These are phyloP conservation scores for Fregata magnificens DNA, from an alignment of 2,113 vertebrate genomes.

Conservation along the genomic window DNA sequence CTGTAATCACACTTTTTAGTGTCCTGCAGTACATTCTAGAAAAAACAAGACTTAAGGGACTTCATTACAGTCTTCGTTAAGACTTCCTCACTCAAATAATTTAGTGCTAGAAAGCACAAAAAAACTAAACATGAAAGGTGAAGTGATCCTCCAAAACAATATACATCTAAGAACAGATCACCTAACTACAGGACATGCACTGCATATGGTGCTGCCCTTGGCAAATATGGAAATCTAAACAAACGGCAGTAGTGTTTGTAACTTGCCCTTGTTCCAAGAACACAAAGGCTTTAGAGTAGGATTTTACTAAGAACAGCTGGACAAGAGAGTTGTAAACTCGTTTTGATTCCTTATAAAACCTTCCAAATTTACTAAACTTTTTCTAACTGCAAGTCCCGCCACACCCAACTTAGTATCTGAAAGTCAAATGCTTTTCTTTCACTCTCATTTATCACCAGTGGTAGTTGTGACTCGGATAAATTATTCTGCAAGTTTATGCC, in stretches of 20 bases:
- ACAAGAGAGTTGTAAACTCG: neutral
- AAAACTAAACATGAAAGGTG: neutral
- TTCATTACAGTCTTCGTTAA: neutral
- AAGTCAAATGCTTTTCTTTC: neutral
- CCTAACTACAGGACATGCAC: neutral
- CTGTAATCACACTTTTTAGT: neutral
- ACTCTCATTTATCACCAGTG: neutral
- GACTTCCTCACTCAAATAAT: neutral
- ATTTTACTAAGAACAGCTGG: neutral
- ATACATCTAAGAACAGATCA: neutral
- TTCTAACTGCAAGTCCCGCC: neutral
- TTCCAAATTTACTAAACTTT: neutral
- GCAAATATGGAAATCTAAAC: neutral
- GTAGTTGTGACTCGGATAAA: neutral
- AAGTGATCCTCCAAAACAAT: neutral
- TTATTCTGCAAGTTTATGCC: neutral
- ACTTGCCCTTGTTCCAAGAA: neutral
- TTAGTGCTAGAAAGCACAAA: neutral
- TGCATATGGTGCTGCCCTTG: neutral
- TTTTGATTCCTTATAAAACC: neutral
- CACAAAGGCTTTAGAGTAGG: neutral
- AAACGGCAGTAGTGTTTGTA: neutral
- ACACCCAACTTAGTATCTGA: neutral
- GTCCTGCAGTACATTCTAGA: neutral
- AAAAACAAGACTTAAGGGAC: neutral